Percentiles rank a stretch among this genome's conserved stretches.
Evolutionary conservation across 2,797 vertebrate genomes (phyloP).

Genomic region (Muscicapa comitata): DNA sequence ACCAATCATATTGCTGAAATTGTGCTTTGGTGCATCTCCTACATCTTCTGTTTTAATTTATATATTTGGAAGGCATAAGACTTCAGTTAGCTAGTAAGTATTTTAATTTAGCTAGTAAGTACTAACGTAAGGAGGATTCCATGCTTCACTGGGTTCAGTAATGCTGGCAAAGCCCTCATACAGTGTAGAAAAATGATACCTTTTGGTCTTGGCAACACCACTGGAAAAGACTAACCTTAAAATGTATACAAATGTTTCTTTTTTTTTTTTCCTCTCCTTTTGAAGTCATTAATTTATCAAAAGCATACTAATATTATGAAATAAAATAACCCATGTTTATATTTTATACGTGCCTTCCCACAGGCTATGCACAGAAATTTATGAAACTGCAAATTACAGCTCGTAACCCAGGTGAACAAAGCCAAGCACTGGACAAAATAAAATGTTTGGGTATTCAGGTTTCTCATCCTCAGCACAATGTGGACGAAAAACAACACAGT

Average conservation of each 20-base stretch:
- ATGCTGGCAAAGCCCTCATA: background rate
- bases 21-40: background rate
- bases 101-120: background rate
- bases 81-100: background rate
- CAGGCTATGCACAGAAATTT: background rate
- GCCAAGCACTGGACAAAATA: background rate
- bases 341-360: background rate
- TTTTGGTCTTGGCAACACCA: background rate
- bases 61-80: background rate
- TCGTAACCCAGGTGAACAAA: background rate
- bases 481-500: background rate
- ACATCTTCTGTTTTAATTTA: background rate
- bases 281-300: background rate
- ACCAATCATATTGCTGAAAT: background rate
- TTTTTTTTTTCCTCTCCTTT: background rate
- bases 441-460: background rate
- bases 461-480: background rate
- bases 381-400: background rate
- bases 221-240: constrained; percentile 2
- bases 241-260: background rate
- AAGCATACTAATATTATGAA: background rate
- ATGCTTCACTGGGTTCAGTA: background rate
- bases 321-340: background rate
- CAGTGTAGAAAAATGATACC: background rate
- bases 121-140: background rate